A percentile compares a stretch with the other conserved stretches of the same genome.
These are phyloP conservation scores for Tenualosa ilisha DNA, from an alignment of 2,797 vertebrate genomes.

Conservation along the genomic window DNA sequence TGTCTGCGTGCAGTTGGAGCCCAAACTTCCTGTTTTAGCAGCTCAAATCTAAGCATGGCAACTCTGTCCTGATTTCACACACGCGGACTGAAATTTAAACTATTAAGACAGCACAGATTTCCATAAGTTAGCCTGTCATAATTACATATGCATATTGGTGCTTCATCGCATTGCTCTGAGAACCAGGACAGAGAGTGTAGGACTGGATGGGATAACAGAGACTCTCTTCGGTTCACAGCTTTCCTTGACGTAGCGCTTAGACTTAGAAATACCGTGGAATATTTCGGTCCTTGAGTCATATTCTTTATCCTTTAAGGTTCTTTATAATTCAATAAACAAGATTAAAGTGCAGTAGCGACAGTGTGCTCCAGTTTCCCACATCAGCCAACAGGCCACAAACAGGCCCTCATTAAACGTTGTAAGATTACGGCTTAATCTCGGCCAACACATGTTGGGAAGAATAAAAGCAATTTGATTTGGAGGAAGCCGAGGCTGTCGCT, in stretches of 20 bases:
- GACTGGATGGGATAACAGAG: conserved; percentile 18
- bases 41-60: not conserved
- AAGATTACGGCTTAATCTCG: conserved; percentile 89
- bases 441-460: conserved; percentile 88
- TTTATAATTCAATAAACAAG: conserved; percentile 88
- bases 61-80: not conserved
- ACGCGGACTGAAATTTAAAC: not conserved
- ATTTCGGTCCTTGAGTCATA: conserved; percentile 78
- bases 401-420: conserved; percentile 75
- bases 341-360: conserved; percentile 73
- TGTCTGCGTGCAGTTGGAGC: not conserved
- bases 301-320: conserved; percentile 82
- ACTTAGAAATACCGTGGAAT: conserved; percentile 71
- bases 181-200: not conserved
- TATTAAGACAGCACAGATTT: not conserved
- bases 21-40: not conserved
- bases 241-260: conserved; percentile 52
- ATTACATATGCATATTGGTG: conserved; percentile 27
- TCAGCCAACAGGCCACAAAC: conserved; percentile 76
- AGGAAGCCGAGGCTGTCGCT: conserved; percentile 80
- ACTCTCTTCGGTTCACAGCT: conserved; percentile 25
- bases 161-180: conserved; percentile 6
- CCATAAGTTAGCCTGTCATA: conserved; percentile 2
- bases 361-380: conserved; percentile 72
- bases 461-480: conserved; percentile 93